Evolutionary conservation across 1,140 invertebrate species (phyloP).

Genomic region (Polypedilum pembai): DNA sequence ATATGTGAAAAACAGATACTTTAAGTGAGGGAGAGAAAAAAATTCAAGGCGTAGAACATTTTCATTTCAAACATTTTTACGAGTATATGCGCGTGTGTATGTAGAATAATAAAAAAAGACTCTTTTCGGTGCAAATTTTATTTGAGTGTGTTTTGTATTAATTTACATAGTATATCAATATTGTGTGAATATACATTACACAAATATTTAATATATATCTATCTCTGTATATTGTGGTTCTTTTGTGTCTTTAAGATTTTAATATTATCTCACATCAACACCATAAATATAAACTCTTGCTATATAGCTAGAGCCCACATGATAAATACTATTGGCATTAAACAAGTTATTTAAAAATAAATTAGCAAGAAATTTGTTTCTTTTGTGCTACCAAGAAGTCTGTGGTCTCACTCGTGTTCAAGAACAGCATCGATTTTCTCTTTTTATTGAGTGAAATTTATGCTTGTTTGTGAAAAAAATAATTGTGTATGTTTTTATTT

Average conservation of each 20-base stretch:
- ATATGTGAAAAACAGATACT: neutral
- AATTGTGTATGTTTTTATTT: too few species aligned
- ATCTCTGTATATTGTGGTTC: constrained; percentile 3
- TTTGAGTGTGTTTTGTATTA: constrained; percentile 10
- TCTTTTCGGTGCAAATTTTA: neutral
- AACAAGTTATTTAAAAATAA: neutral
- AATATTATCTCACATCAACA: too few species aligned
- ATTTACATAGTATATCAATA: neutral
- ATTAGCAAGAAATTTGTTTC: too few species aligned
- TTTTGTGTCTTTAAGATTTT: too few species aligned
- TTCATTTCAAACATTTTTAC: neutral
- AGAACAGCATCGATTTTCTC: too few species aligned
- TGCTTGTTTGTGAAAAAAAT: too few species aligned
- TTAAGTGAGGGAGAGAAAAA: neutral
- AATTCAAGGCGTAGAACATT: constrained; percentile 4
- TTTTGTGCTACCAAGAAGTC: too few species aligned
- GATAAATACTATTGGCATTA: neutral
- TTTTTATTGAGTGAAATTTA: too few species aligned
- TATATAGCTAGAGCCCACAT: neutral
- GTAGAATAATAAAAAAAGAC: constrained; percentile 1
- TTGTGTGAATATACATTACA: neutral
- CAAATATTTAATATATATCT: constrained; percentile 20
- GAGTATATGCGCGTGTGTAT: constrained; percentile 10
- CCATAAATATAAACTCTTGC: neutral
- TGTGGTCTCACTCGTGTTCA: too few species aligned